A percentile compares a stretch with the other conserved stretches of the same genome.
These are phyloP conservation scores for Esperia sulphurella DNA, from an alignment of 2,888 invertebrate species.

Conservation along the genomic window DNA sequence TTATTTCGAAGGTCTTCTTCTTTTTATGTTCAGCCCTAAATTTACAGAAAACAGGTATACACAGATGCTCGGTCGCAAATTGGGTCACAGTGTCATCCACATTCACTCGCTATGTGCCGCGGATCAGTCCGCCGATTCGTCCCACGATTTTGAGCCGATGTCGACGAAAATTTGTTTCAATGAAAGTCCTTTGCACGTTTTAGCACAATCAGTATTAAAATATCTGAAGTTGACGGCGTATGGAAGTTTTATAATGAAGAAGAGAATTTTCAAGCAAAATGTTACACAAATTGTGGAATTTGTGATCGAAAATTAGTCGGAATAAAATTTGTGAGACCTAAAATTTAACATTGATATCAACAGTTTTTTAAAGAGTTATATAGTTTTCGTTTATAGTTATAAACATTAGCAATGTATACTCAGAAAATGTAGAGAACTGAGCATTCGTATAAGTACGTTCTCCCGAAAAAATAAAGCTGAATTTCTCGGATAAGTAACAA, in stretches of 20 bases:
- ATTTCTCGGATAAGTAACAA: slow-evolving; percentile 9
- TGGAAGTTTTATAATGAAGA: background rate
- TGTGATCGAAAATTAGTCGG: background rate
- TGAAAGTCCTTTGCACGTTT: slow-evolving; percentile 21
- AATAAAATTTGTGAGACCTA: background rate
- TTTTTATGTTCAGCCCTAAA: background rate
- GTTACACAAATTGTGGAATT: too few relatives aligned
- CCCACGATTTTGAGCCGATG: slow-evolving; percentile 21
- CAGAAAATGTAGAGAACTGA: background rate
- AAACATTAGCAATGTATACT: background rate
- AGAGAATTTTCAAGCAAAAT: background rate
- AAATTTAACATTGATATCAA: too few relatives aligned
- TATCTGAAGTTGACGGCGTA: background rate
- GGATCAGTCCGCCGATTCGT: slow-evolving; percentile 16
- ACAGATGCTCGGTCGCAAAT: slow-evolving; percentile 5
- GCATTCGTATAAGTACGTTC: background rate
- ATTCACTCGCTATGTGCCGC: slow-evolving; percentile 12
- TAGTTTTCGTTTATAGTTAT: too few relatives aligned
- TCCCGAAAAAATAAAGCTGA: slow-evolving; percentile 6
- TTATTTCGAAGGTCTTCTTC: background rate
- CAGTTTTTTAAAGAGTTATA: too few relatives aligned
- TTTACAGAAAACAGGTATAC: background rate
- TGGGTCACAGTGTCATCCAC: slow-evolving; percentile 61
- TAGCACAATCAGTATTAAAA: slow-evolving; percentile 10
- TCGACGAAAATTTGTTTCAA: slow-evolving; percentile 1